Conservation (phyloP, 2,888 invertebrate genomes). For the Trissolcus brochymenae region DNA sequence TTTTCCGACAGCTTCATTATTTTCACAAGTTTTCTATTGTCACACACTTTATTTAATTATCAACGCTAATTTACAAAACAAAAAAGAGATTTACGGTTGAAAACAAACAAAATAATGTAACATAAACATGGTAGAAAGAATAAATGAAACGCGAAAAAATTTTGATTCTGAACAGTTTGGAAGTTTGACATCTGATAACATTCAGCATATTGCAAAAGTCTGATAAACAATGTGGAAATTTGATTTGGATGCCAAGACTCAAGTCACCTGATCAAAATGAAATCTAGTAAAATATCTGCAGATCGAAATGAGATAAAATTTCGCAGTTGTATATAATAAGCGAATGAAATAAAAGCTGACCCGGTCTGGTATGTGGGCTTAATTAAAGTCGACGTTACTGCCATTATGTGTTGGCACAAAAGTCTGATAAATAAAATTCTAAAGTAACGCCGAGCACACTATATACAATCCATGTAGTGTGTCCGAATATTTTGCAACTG, state of each 20-base stretch:
- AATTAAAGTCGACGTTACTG: conserved; percentile 16
- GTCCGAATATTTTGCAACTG: conserved; percentile 48
- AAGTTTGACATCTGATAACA: neutral
- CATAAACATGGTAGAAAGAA: too few relatives aligned
- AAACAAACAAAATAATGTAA: neutral
- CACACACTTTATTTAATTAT: conserved; percentile 29
- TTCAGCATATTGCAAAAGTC: neutral
- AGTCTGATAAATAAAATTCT: conserved; percentile 10
- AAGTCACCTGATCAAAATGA: neutral
- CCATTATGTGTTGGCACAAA: neutral
- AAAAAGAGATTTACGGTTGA: neutral
- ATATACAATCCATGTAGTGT: conserved; percentile 9
- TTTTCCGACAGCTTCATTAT: conserved; percentile 42
- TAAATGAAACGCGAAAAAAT: too few relatives aligned
- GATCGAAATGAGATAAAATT: neutral
- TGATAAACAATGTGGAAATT: conserved; percentile 1
- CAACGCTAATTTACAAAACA: neutral
- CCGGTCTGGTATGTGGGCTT: conserved; percentile 3
- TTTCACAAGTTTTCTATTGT: conserved; percentile 18
- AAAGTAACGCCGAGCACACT: conserved; percentile 1
- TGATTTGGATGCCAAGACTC: neutral
- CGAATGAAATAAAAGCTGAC: neutral
- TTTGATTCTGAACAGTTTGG: too few relatives aligned
- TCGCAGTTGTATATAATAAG: neutral
- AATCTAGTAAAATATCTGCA: neutral